Evolutionary conservation across 2,113 vertebrate genomes (phyloP).

Genomic region (Leptocoma aspasia): DNA sequence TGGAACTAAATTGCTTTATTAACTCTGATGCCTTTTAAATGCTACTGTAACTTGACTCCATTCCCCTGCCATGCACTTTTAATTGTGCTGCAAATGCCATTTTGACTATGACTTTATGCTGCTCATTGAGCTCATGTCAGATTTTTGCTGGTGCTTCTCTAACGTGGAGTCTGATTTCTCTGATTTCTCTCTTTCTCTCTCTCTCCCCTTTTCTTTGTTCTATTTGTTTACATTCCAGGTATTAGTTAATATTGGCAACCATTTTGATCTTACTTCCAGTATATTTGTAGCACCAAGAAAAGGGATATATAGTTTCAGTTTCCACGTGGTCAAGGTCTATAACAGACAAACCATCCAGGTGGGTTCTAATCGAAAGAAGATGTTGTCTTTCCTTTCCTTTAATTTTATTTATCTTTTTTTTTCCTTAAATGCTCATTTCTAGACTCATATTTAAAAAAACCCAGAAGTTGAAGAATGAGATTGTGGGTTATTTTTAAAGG

Average conservation of each 20-base stretch:
- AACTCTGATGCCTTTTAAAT: not conserved
- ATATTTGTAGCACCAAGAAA: slow-evolving; percentile 95
- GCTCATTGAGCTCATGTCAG: not conserved
- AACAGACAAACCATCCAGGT: slow-evolving; percentile 99
- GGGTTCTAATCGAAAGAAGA: slow-evolving; percentile 53
- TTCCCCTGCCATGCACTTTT: not conserved
- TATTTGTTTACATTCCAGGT: slow-evolving; percentile 80
- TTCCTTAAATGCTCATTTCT: not conserved
- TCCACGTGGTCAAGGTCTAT: slow-evolving; percentile 99
- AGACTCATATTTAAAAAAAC: not conserved
- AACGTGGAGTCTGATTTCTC: slow-evolving; percentile 9
- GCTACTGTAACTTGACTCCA: not conserved
- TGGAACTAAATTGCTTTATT: slow-evolving; percentile 12
- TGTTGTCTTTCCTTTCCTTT: not conserved
- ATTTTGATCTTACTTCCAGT: slow-evolving; percentile 97
- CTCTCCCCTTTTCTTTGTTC: not conserved
- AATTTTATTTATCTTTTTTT: not conserved
- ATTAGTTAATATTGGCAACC: slow-evolving; percentile 98
- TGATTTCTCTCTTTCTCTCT: not conserved
- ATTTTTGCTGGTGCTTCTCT: not conserved
- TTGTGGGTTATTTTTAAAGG: not conserved
- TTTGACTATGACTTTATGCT: not conserved
- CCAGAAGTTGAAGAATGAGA: not conserved
- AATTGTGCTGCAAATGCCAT: slow-evolving; percentile 30
- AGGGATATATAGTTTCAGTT: slow-evolving; percentile 99